These are phyloP conservation scores for Cryptus armator DNA, from an alignment of 2,888 invertebrate genomes.

Conservation along the genomic window DNA sequence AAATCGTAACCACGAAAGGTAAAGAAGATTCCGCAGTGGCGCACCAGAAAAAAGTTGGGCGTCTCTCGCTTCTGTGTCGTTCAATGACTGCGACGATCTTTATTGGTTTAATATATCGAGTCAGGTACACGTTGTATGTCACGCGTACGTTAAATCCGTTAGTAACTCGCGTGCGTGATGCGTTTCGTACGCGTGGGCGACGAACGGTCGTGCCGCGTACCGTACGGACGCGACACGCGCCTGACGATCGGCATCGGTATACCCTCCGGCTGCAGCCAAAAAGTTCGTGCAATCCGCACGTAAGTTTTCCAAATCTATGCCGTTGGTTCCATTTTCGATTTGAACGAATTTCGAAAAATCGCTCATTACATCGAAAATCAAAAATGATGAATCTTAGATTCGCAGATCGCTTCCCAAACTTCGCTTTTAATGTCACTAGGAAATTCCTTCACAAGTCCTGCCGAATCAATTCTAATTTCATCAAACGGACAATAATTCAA, in stretches of 20 bases:
- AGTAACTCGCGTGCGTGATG: constrained; percentile 65
- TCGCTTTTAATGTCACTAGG: too few species aligned
- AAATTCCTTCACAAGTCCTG: too few species aligned
- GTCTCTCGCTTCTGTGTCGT: background rate
- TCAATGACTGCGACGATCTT: constrained; percentile 43
- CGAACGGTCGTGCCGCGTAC: constrained; percentile 8
- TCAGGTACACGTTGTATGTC: constrained; percentile 55
- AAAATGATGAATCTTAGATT: constrained; percentile 17
- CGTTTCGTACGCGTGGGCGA: constrained; percentile 10
- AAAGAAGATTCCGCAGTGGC: too few species aligned
- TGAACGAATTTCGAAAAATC: background rate
- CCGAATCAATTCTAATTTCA: too few species aligned
- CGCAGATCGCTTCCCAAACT: constrained; percentile 43
- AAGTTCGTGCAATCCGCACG: background rate
- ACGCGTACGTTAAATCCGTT: constrained; percentile 69
- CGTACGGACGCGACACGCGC: constrained; percentile 54
- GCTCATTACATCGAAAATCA: background rate
- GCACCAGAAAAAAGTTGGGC: background rate
- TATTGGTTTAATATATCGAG: constrained; percentile 59
- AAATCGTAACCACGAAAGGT: too few species aligned
- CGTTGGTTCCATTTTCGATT: background rate
- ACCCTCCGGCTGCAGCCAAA: background rate
- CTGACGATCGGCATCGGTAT: constrained; percentile 34
- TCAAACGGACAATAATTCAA: too few species aligned
- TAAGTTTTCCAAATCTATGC: background rate